Base-by-base conservation (phyloP, 1,140 invertebrate genomes). In the Anthonomus grandis region DNA sequence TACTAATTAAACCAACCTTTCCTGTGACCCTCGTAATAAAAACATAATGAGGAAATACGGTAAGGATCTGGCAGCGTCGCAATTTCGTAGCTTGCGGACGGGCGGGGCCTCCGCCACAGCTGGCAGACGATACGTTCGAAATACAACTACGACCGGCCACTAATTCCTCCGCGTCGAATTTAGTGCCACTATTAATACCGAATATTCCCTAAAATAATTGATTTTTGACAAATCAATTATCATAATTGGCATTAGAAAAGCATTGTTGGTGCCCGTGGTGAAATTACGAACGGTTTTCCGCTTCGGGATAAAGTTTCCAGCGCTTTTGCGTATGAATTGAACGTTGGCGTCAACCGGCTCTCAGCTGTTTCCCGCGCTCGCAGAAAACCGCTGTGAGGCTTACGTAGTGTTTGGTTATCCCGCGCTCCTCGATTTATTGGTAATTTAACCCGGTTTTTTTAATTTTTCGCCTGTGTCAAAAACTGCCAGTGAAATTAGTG, bases 321-420 rank as follows among this genome's bases (percentile, higher is more conserved):
- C 71, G 57, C 57, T 60, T 67, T 64, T 64, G 76, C 76, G 76
- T 70, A 78, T 73, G 75, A 71, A 77, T 76, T 67, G 70, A 57
- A 69, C 67, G 63, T 64, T 70, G 70, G 69, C 72, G 71, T 72
- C 71, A 66, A 69, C 70, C 66, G 59, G 75, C 72, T 74, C 80
- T 81, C 80, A 82, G 81, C 81, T 83, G 81, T 83, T 83, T 82
- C 80, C 81, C 80, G 80, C 75, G 77, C 78, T 79, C 80, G 76
- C 80, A 79, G 78, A 77, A 77, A 79, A 77, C 74, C 64, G 72
- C 75, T 75, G 73, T 70, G 71, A 74, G 76, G 64, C 57, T 52
- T 59, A 59, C 69, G 67, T 73, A 67, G 68, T 65, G 72, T 72
- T 68, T 71, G 57, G 62, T 64, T 62, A 59, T 67, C 66, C 61